Percentiles rank a stretch among this genome's conserved stretches.
phyloP scores from a whole-genome alignment of 2,888 invertebrate genomes.

The Agrotis puta region DNA sequence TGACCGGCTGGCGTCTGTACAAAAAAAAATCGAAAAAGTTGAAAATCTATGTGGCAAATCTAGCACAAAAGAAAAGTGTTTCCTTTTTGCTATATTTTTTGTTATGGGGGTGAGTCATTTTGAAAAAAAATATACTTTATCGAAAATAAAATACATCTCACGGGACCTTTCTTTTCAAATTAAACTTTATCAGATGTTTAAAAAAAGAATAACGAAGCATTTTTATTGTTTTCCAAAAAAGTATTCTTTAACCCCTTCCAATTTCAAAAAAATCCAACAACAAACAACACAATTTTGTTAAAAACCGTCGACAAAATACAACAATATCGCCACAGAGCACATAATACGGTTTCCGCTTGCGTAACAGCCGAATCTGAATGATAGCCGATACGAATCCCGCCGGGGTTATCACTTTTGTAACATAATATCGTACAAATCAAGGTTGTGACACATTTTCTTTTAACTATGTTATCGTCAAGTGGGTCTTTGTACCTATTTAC shows the following conservation, averaged over 20 bases:
- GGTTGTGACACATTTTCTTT: conserved; percentile 89
- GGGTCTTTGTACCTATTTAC: conserved; percentile 61
- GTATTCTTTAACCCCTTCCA: background rate
- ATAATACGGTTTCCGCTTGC: conserved; percentile 78
- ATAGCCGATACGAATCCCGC: conserved; percentile 80
- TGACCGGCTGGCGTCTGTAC: too few species aligned
- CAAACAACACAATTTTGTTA: background rate
- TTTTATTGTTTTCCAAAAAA: background rate
- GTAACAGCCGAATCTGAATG: conserved; percentile 81
- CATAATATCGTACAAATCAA: conserved; percentile 78
- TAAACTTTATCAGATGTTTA: too few species aligned
- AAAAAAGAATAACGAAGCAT: too few species aligned
- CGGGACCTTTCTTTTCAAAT: too few species aligned
- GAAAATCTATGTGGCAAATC: too few species aligned
- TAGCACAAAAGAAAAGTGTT: too few species aligned
- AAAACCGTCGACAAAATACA: conserved; percentile 2
- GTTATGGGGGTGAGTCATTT: too few species aligned
- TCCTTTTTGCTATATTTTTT: too few species aligned
- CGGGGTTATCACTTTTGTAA: conserved; percentile 86
- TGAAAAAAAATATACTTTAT: too few species aligned
- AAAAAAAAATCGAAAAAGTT: too few species aligned
- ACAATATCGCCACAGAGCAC: conserved; percentile 31
- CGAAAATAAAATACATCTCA: too few species aligned
- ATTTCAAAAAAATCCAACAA: background rate
- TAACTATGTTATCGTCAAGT: conserved; percentile 78